Base-by-base conservation (phyloP, 2,797 vertebrate species). In the Acomys russatus region DNA sequence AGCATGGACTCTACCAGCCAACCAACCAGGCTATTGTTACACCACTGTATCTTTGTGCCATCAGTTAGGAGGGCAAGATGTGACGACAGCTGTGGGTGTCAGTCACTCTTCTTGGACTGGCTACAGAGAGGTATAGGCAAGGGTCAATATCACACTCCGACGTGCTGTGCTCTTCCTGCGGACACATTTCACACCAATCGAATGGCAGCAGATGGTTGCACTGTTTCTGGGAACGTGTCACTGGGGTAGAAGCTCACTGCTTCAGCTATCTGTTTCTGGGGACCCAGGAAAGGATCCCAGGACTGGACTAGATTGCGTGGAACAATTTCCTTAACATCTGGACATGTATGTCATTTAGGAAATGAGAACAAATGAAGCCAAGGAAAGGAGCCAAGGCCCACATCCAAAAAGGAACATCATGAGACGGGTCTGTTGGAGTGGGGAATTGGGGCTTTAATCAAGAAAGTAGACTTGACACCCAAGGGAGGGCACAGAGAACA, bases 341-440 rank as follows among this genome's bases (percentile, higher is more conserved):
- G 91, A 94, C 83, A 25, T 68, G 7, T 30, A 61, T 38, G 49
- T 79, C 83, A 90, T 61, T 94, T 90, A 79, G 77, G 38, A 76
- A 90, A 93, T 73, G 51, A 77, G 56, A 28, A 18, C 30, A 79
- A 89, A 95, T 18, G 84, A 84, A 91, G 93, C 94, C 71, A 89
- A 91, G 86, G 54, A 89, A 90, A 68, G 33, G 61, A 88, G 33
- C 49, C 44, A 78, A 96, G 84, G 77, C 51, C 86, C 33, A 25
- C 51, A 38, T 85, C 73, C 6, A 35, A 97, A 74, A 90, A 93
- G 85, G 54, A 71, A 74, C 35, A 51, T 71, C 79, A 64, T 68
- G 68, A 95, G 63, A 80, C 82, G 44, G 49, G 73, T 66, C 70
- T 77, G 54, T 30, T 12, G 6, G n/a, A 80, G 35, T 18, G 22